phyloP scores from a whole-genome alignment of 2,113 vertebrate species.

The Pelecanoides urinatrix region DNA sequence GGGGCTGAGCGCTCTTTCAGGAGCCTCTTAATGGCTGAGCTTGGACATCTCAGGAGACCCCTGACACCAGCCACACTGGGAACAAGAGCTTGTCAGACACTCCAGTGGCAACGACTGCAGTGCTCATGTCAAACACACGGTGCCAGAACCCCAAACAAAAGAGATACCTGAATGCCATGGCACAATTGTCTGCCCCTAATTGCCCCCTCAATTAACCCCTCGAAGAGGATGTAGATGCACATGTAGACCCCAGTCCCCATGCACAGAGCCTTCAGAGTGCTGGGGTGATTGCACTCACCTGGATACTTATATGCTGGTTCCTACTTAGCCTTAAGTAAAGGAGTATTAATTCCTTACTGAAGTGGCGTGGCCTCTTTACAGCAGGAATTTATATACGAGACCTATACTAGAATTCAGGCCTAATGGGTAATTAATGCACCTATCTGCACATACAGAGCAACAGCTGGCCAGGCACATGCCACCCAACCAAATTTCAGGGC shows the following conservation, averaged over 20 bases:
- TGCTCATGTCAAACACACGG: background rate
- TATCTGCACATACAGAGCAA: background rate
- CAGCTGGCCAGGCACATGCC: background rate
- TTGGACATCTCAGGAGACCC: background rate
- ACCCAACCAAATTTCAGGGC: background rate
- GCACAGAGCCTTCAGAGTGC: background rate
- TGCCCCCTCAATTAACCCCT: background rate
- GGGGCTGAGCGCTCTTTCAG: background rate
- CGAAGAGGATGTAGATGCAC: background rate
- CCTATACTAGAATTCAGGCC: background rate
- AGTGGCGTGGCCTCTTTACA: background rate
- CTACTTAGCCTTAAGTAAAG: background rate
- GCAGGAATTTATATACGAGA: background rate
- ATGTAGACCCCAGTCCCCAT: background rate
- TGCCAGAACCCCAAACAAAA: background rate
- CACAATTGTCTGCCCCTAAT: background rate
- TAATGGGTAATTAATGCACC: background rate
- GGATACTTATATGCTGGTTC: background rate
- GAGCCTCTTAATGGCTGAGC: background rate
- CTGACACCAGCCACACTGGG: background rate
- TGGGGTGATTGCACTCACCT: background rate
- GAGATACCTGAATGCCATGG: background rate
- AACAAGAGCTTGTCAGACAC: background rate
- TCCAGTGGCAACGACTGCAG: fast-evolving
- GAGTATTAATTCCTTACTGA: background rate